A percentile compares a stretch with the other conserved stretches of the same genome.
phyloP scores from a whole-genome alignment of 2,113 vertebrate species.

The Numida meleagris region DNA sequence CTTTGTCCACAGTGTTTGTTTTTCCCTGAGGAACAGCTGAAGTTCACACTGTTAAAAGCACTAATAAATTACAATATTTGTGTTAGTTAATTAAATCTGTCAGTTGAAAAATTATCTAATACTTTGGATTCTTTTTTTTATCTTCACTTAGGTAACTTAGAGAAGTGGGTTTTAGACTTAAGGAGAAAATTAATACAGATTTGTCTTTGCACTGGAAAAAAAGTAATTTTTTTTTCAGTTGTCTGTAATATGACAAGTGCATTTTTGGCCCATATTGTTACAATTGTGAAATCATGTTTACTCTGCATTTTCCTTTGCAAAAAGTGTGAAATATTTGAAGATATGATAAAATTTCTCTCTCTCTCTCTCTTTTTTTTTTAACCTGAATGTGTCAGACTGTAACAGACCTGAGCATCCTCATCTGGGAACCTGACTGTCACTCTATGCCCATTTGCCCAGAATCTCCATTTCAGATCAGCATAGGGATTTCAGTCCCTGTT shows the following conservation, averaged over 20 bases:
- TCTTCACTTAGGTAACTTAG: background rate
- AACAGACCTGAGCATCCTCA: background rate
- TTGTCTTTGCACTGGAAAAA: background rate
- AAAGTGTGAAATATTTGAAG: background rate
- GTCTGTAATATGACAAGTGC: background rate
- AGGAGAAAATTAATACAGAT: background rate
- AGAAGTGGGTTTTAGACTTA: background rate
- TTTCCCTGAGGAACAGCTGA: conserved; percentile 34
- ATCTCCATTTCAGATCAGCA: background rate
- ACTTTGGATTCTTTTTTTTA: background rate
- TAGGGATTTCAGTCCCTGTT: background rate
- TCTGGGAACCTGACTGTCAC: accelerated
- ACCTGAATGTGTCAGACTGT: background rate
- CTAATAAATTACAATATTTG: conserved; percentile 61
- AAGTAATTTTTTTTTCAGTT: background rate
- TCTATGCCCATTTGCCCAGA: background rate
- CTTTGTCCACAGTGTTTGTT: conserved; percentile 44
- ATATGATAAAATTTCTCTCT: background rate
- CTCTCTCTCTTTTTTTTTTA: background rate
- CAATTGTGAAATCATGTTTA: background rate
- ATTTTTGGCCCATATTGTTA: background rate
- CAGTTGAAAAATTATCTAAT: conserved; percentile 42
- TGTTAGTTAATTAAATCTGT: conserved; percentile 70
- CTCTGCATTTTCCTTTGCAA: background rate
- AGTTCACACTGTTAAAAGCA: conserved; percentile 62